Evolutionary conservation across 2,113 vertebrate species (phyloP).

Genomic region (Cebus imitator): DNA sequence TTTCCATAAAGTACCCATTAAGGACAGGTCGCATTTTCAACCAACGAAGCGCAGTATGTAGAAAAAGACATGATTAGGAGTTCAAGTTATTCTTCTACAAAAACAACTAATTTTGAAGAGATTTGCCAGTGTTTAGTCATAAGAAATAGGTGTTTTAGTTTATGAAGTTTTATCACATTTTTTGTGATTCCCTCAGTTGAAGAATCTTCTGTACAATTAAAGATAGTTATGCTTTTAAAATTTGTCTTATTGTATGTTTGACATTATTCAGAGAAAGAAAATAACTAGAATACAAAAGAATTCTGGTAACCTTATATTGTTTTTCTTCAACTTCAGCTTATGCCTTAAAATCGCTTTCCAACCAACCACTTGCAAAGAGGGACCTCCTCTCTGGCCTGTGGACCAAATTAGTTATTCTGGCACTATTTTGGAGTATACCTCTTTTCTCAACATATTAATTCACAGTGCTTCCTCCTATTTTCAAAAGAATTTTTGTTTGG

Average conservation of each 20-base stretch:
- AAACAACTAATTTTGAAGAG: conserved; percentile 17
- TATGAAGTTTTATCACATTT: background rate
- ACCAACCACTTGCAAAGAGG: accelerated
- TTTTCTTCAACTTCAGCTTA: background rate
- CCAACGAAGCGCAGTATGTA: background rate
- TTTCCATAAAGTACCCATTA: background rate
- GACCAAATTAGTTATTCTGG: background rate
- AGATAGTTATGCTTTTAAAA: background rate
- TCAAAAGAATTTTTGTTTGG: background rate
- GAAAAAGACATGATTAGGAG: background rate
- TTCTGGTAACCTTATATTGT: background rate
- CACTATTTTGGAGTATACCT: accelerated
- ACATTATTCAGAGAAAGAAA: background rate
- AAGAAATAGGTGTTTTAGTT: background rate
- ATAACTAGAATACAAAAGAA: background rate
- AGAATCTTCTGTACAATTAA: background rate
- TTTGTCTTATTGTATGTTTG: background rate
- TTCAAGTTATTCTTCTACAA: background rate
- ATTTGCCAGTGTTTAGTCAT: background rate
- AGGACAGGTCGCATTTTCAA: background rate
- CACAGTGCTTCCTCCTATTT: background rate
- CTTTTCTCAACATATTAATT: background rate
- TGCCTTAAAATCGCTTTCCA: background rate
- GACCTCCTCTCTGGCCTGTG: accelerated
- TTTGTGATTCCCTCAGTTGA: background rate